Conservation (phyloP, 1,140 invertebrate genomes). For the Drosophila ercepeae region DNA sequence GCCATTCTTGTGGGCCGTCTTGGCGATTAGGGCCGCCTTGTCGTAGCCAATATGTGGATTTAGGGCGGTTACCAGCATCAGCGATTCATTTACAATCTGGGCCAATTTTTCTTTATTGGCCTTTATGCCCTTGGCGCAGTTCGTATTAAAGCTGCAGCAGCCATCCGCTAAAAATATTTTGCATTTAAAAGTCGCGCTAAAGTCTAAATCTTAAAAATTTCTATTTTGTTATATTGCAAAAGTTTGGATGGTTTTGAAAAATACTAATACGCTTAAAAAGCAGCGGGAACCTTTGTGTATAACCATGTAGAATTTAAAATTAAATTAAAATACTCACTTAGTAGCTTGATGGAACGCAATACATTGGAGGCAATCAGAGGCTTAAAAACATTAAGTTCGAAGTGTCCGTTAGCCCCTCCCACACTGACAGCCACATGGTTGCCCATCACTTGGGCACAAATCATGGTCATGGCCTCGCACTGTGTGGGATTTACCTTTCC, state of each 20-base stretch:
- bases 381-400: slow-evolving; percentile 99
- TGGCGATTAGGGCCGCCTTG: slow-evolving; percentile 97
- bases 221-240: too few species aligned
- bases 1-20: slow-evolving; percentile 97
- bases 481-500: slow-evolving; percentile 99
- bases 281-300: too few species aligned
- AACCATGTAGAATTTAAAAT: not conserved
- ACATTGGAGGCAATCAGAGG: slow-evolving; percentile 98
- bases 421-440: slow-evolving; percentile 97
- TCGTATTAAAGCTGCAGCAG: slow-evolving; percentile 92
- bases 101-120: slow-evolving; percentile 92
- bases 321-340: slow-evolving; percentile 85
- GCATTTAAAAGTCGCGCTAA: not conserved
- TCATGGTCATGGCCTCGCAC: slow-evolving; percentile 99
- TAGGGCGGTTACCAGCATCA: slow-evolving; percentile 99
- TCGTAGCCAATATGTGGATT: slow-evolving; percentile 99
- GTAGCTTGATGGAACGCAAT: slow-evolving; percentile 93
- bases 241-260: not conserved
- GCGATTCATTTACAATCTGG: slow-evolving; percentile 95
- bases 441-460: slow-evolving; percentile 99
- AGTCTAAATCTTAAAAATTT: too few species aligned
- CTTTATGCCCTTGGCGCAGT: slow-evolving; percentile 96
- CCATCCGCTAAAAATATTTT: slow-evolving; percentile 86
- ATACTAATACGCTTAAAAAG: too few species aligned
- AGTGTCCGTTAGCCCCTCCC: slow-evolving; percentile 98